phyloP scores from a whole-genome alignment of 30 jellyfish, hydroid and myxozoan genomes.

The Hydractinia symbiolongicarpus region DNA sequence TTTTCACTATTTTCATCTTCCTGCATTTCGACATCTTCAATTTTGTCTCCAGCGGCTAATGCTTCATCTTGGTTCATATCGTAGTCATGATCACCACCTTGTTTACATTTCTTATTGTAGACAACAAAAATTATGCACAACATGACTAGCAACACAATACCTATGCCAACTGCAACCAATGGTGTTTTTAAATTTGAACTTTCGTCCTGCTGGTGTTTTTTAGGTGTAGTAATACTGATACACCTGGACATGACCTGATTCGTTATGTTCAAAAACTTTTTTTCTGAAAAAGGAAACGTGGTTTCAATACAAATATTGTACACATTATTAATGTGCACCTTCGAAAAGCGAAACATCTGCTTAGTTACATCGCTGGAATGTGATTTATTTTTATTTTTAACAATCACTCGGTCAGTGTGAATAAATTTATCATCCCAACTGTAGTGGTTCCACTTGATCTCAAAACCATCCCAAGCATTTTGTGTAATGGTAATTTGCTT shows the following conservation, averaged over 20 bases:
- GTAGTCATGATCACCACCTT: constrained; percentile 36
- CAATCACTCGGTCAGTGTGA: background rate
- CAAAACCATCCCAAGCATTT: constrained; percentile 22
- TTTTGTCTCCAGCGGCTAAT: constrained; percentile 5
- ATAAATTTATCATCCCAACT: constrained; percentile 24
- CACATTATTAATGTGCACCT: background rate
- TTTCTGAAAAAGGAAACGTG: constrained; percentile 3
- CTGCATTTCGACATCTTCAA: background rate
- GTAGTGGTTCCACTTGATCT: constrained; percentile 19
- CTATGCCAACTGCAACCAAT: constrained; percentile 35
- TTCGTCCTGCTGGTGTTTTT: background rate
- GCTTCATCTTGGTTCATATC: constrained; percentile 35
- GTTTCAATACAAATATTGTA: constrained; percentile 20
- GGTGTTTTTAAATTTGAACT: constrained; percentile 20
- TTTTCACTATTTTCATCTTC: background rate
- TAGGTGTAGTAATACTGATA: background rate
- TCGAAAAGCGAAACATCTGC: background rate
- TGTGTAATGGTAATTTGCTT: background rate
- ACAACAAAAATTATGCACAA: constrained; percentile 19
- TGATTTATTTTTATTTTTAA: background rate
- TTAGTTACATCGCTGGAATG: too few species aligned
- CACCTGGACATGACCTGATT: background rate
- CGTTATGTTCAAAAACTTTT: background rate
- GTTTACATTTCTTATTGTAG: constrained; percentile 37
- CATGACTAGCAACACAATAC: constrained; percentile 16